These are phyloP conservation scores for Volucella inanis DNA, from an alignment of 2,888 invertebrate genomes.

Conservation along the genomic window DNA sequence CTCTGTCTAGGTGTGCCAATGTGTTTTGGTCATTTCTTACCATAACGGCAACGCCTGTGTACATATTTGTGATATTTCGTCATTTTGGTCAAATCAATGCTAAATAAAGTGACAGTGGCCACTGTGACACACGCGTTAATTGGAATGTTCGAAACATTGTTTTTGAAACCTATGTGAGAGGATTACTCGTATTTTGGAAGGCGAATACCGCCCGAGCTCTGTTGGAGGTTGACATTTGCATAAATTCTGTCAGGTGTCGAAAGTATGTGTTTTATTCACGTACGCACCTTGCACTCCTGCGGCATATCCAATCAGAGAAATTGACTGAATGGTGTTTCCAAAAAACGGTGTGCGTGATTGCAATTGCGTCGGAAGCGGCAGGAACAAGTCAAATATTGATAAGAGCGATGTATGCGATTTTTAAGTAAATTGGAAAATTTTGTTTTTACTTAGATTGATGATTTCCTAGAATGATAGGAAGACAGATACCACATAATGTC, in stretches of 20 bases:
- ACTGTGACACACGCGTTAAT: slow-evolving; percentile 20
- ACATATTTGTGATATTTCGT: slow-evolving; percentile 11
- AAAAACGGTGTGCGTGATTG: slow-evolving; percentile 20
- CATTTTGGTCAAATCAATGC: slow-evolving; percentile 45
- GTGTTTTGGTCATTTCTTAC: slow-evolving; percentile 26
- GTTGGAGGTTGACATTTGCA: slow-evolving; percentile 14
- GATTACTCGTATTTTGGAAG: slow-evolving; percentile 4
- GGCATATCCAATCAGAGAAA: slow-evolving; percentile 33
- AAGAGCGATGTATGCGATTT: no score
- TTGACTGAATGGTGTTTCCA: slow-evolving; percentile 39
- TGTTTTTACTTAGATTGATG: no score
- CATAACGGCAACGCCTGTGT: not conserved
- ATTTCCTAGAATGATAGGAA: no score
- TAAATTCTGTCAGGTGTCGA: not conserved
- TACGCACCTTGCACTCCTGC: slow-evolving; percentile 10
- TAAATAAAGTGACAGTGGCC: slow-evolving; percentile 43
- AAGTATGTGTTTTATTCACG: not conserved
- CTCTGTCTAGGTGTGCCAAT: slow-evolving; percentile 28
- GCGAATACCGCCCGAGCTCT: slow-evolving; percentile 26
- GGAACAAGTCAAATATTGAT: no score
- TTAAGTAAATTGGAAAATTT: no score
- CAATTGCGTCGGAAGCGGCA: not conserved
- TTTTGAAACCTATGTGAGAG: slow-evolving; percentile 12
- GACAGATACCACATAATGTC: no score
- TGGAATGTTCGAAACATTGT: slow-evolving; percentile 42